Evolutionary conservation across 2,797 vertebrate species (phyloP), one percentile per base, ranked within the genome.

Genomic region (Manis crassicaudata): DNA sequence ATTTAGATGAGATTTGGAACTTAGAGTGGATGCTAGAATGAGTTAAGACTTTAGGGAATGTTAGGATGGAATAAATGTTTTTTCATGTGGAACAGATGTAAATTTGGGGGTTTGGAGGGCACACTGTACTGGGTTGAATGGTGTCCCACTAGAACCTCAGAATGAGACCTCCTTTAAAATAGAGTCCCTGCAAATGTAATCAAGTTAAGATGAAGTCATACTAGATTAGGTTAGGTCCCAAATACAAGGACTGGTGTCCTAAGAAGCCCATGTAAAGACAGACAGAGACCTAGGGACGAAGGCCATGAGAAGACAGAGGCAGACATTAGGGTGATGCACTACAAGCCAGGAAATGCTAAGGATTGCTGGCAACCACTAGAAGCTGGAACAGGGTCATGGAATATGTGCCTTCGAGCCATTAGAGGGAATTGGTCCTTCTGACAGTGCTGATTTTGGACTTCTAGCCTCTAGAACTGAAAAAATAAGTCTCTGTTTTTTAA

Each of bases 151-250:
- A 17, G 43, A 62, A 43, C 8, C 37, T 90, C 43, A 75, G 75
- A 85, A 90, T 81, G 62, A 46, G 52, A 32, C 50, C 63, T 94
- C 73, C 52, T 94, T 96, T n/a, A 46, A 89, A 79, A 56, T 21
- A 88, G 29, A 23, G 8, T 67, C 65, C 65, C 65, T 73, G 46
- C 43, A 62, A 65, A 35, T 68, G 8, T 60, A 81, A 75, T 72
- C 77, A 82, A 63, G 32, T 50, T 76, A 68, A 83, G 52, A 43
- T 46, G 37, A 80, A 12, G 18, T 76, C 6, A 25, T 58, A 25
- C 46, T 56, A 87, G 50, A 56, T 72, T 21, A 76, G 37, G 35
- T 6, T 43, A 4, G 18, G 12, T 27, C 76, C 43, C 46, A 72
- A 83, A 68, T 58, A 37, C 52, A 62, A 87, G 43, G 50, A 58